Base-by-base conservation (phyloP, 2,113 vertebrate species). In the Hippocampus mohnikei region DNA sequence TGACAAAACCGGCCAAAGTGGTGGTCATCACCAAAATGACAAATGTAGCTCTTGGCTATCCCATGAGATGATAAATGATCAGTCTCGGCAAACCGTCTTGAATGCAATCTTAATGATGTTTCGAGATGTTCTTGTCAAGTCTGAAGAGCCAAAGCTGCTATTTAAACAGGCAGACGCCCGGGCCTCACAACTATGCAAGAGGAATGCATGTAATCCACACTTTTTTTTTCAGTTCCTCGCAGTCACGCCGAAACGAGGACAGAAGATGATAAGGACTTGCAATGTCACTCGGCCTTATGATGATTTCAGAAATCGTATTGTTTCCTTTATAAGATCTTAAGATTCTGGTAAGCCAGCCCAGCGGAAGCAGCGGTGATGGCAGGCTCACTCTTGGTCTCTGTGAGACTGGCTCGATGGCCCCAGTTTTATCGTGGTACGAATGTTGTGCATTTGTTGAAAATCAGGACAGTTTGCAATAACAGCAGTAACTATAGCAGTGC, bases 371-470 rank as follows among this genome's bases (percentile, higher is more conserved):
- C 93, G 94, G 94, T 94, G 95, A 95, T 93, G 93, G 95, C 94
- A 94, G 93, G 95, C 95, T 95, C 95, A 96, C 96, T 97, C 95
- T 95, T 99, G 94, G 97, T 99, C 97, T 99, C 97, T 96, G 94
- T 99, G 97, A 99, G 97, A 99, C 96, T 95, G 95, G 90, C 94
- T 83, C 95, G 94, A 95, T 92, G 95, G 97, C 95, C 95, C 95
- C 94, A 96, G 95, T 97, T 96, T 95, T 96, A 96, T 96, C 77
- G 95, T 95, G 96, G 96, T 99, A 97, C 95, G 96, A 99, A 99
- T 99, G 96, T 98, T 99, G 96, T 99, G 95, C 97, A 98, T 99
- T 99, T 95, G 96, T 97, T 97, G 96, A 95, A 93, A 92, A 92
- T 93, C 92, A 96, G 95, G 95, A 98, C 95, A 96, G 95, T 97